Evolutionary conservation across 2,113 vertebrate genomes (phyloP).

Genomic region (Alethe castanea): DNA sequence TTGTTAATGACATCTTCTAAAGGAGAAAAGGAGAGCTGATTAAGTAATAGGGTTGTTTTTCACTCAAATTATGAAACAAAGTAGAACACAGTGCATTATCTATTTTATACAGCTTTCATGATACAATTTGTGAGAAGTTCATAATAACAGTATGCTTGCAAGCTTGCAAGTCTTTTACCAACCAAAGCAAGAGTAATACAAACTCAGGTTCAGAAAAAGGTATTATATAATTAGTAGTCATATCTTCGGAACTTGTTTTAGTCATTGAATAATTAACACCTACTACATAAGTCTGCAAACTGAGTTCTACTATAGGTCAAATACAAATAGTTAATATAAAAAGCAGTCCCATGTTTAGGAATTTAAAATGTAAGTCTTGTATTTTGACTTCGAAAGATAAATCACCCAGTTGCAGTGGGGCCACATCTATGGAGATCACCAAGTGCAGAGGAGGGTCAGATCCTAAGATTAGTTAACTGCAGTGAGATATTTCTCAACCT

Average conservation of each 20-base stretch:
- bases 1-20: conserved; percentile 62
- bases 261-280: background rate
- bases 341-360: background rate
- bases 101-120: conserved; percentile 36
- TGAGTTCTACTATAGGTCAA: background rate
- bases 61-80: conserved; percentile 39
- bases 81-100: background rate
- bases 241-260: background rate
- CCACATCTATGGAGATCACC: background rate
- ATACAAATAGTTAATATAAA: background rate
- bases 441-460: background rate
- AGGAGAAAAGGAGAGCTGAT: conserved; percentile 45
- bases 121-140: background rate
- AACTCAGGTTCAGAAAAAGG: background rate
- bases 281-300: background rate
- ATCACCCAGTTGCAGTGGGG: background rate
- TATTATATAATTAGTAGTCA: conserved; percentile 22
- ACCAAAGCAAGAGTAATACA: conserved; percentile 19
- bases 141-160: background rate
- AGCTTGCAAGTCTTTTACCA: conserved; percentile 17
- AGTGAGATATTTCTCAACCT: background rate
- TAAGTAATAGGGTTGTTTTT: conserved; percentile 62
- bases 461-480: background rate
- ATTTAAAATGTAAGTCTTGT: background rate
- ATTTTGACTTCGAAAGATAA: background rate